Evolutionary conservation across 2,888 invertebrate genomes (phyloP).

Genomic region (Drosophila suboccidentalis): DNA sequence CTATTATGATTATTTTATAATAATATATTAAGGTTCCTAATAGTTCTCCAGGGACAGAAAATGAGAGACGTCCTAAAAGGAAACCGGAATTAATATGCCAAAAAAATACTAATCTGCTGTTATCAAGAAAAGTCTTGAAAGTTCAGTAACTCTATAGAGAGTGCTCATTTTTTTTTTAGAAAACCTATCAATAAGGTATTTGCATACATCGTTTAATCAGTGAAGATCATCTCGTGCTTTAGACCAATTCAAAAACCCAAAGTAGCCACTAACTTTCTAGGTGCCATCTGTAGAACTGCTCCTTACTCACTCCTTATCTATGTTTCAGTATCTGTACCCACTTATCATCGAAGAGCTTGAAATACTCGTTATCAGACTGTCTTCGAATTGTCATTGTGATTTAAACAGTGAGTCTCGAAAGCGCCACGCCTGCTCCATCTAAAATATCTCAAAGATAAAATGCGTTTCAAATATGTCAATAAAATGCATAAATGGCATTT

Average conservation of each 20-base stretch:
- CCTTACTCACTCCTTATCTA: slow-evolving; percentile 36
- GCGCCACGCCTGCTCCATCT: slow-evolving; percentile 47
- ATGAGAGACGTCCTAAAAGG: no score
- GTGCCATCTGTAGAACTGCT: slow-evolving; percentile 17
- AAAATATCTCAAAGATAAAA: slow-evolving; percentile 43
- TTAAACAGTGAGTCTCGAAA: slow-evolving; percentile 31
- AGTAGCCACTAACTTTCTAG: slow-evolving; percentile 23
- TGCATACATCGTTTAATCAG: slow-evolving; percentile 17
- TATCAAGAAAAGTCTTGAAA: not conserved
- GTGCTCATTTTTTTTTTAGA: not conserved
- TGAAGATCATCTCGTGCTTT: slow-evolving; percentile 16
- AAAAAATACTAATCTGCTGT: not conserved
- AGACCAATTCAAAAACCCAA: not conserved
- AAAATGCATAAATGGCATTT: slow-evolving; percentile 72
- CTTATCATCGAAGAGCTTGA: slow-evolving; percentile 42
- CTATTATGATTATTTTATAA: no score
- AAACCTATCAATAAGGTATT: slow-evolving; percentile 8
- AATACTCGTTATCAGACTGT: slow-evolving; percentile 29
- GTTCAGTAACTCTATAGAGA: not conserved
- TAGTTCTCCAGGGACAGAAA: no score
- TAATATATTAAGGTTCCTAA: no score
- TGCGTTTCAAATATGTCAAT: slow-evolving; percentile 74
- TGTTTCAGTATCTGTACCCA: slow-evolving; percentile 33
- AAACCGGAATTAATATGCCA: not conserved
- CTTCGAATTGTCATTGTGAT: slow-evolving; percentile 47